Evolutionary conservation across 2,113 vertebrate species (phyloP).

Genomic region (Ascaphus truei): DNA sequence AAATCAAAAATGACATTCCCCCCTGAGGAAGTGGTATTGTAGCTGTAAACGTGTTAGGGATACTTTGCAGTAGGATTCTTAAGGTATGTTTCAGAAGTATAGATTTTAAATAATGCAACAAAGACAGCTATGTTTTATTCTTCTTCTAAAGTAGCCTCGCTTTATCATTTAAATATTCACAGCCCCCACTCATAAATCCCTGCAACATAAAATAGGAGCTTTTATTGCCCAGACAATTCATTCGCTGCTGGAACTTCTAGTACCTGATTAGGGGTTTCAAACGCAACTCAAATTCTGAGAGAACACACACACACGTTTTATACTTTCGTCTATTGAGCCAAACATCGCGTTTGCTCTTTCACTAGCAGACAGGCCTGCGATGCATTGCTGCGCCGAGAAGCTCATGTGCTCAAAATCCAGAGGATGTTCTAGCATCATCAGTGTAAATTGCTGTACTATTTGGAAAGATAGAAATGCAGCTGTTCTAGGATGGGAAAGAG

Average conservation of each 20-base stretch:
- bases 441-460: neutral
- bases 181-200: constrained; percentile 1
- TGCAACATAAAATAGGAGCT: constrained; percentile 4
- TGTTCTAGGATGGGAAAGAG: neutral
- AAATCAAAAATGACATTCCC: too few relatives aligned
- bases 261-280: neutral
- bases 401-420: neutral
- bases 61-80: too few relatives aligned
- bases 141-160: neutral
- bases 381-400: neutral
- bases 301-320: neutral
- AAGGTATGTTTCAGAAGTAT: too few relatives aligned
- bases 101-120: neutral
- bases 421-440: neutral
- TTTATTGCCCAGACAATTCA: constrained; percentile 5
- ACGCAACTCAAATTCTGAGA: neutral
- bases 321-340: neutral
- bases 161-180: constrained; percentile 19
- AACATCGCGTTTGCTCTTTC: neutral
- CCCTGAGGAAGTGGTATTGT: too few relatives aligned
- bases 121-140: neutral
- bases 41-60: too few relatives aligned
- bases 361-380: neutral
- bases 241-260: neutral
- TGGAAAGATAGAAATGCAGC: neutral